Percentiles rank a stretch among this genome's conserved stretches.
Evolutionary conservation across 2,888 invertebrate genomes (phyloP).

Genomic region (Corbicula japonica): DNA sequence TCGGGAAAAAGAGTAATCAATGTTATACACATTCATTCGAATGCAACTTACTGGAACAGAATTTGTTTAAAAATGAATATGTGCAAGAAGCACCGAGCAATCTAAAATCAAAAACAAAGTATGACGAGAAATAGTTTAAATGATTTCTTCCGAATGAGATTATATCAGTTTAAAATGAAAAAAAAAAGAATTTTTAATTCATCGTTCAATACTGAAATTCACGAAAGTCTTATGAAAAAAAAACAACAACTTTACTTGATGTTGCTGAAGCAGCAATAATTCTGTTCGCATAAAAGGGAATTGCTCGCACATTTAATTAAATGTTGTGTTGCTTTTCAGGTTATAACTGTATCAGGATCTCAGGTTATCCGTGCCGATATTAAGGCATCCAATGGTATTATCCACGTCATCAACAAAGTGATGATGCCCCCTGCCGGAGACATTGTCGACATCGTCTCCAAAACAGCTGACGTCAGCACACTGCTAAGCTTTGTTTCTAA

Average conservation of each 20-base stretch:
- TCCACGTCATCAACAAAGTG: constrained; percentile 69
- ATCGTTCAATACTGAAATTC: not conserved
- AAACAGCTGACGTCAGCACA: constrained; percentile 55
- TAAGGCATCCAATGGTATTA: constrained; percentile 62
- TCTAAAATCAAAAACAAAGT: too few species aligned
- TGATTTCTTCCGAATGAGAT: too few species aligned
- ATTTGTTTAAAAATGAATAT: too few species aligned
- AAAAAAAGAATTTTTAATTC: not conserved
- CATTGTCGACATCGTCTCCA: constrained; percentile 62
- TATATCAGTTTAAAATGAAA: not conserved
- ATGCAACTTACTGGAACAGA: too few species aligned
- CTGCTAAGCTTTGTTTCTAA: constrained; percentile 51
- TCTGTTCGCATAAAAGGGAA: not conserved
- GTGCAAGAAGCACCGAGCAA: too few species aligned
- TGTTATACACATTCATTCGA: too few species aligned
- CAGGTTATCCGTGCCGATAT: constrained; percentile 57
- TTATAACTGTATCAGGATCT: constrained; percentile 54
- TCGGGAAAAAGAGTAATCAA: too few species aligned
- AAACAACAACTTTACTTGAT: not conserved
- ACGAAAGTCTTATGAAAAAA: not conserved
- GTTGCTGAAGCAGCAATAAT: not conserved
- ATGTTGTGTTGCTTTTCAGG: too few species aligned
- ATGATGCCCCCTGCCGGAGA: constrained; percentile 67
- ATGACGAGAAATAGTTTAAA: too few species aligned
- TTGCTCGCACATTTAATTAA: too few species aligned